Percentiles rank a stretch among this genome's conserved stretches.
Conservation (phyloP, 2,797 vertebrate species). For the Australoheros facetus region DNA sequence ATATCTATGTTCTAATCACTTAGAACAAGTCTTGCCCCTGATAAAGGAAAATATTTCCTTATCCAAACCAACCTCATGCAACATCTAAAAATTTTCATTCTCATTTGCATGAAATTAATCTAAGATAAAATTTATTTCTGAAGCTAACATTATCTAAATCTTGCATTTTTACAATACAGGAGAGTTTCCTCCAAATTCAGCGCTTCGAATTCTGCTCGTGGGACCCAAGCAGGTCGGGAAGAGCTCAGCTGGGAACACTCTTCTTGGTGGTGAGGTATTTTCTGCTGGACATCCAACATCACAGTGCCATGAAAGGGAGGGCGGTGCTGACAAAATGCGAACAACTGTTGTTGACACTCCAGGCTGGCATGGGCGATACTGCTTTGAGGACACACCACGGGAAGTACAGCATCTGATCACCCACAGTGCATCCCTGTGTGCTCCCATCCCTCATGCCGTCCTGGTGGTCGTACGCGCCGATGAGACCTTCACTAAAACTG, state of each 20-base stretch:
- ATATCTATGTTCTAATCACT: background rate
- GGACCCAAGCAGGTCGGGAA: constrained; percentile 73
- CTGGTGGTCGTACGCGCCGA: constrained; percentile 66
- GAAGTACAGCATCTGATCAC: constrained; percentile 55
- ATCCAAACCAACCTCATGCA: background rate
- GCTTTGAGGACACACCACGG: constrained; percentile 56
- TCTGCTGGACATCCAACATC: constrained; percentile 20
- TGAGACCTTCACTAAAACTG: constrained; percentile 59
- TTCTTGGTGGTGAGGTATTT: constrained; percentile 50
- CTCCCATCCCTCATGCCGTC: constrained; percentile 46
- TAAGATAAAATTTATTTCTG: background rate
- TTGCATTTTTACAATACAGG: constrained; percentile 21
- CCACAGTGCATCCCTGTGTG: constrained; percentile 45
- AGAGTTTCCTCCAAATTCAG: constrained; percentile 14
- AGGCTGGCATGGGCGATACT: constrained; percentile 71
- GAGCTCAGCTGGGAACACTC: constrained; percentile 60
- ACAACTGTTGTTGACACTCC: constrained; percentile 68
- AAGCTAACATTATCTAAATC: background rate
- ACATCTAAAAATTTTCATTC: background rate
- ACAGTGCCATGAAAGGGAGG: constrained; percentile 40
- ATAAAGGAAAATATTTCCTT: background rate
- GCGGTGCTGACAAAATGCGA: constrained; percentile 23
- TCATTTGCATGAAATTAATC: background rate
- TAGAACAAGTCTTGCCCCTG: too few relatives aligned
- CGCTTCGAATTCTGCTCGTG: constrained; percentile 60